Evolutionary conservation across 1,140 invertebrate genomes (phyloP).

Genomic region (Fopius arisanus): DNA sequence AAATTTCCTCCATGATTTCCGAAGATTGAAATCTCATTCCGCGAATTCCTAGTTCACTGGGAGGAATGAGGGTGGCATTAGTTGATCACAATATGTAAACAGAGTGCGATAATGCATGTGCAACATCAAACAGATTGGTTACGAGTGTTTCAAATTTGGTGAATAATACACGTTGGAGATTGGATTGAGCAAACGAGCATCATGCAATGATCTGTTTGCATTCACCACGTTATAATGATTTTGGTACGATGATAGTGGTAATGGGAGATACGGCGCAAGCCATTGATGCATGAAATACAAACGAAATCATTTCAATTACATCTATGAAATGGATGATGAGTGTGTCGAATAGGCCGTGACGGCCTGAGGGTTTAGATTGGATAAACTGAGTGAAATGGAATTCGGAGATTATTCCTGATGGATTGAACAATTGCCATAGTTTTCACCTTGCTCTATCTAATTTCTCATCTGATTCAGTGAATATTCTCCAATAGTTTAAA

Average conservation of each 20-base stretch:
- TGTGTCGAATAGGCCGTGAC: background rate
- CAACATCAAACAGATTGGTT: constrained; percentile 4
- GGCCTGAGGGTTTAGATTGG: background rate
- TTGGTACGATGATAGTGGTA: constrained; percentile 45
- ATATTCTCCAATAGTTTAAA: too few species aligned
- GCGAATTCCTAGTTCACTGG: background rate
- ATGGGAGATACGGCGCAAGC: constrained; percentile 34
- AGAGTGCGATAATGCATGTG: background rate
- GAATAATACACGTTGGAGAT: background rate
- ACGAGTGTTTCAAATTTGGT: constrained; percentile 8
- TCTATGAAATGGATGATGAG: constrained; percentile 1
- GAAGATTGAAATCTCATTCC: background rate
- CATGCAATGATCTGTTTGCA: constrained; percentile 19
- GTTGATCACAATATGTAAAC: background rate
- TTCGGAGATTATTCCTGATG: background rate
- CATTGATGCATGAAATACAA: constrained; percentile 54
- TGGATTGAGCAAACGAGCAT: background rate
- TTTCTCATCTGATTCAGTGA: too few species aligned
- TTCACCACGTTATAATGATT: constrained; percentile 48
- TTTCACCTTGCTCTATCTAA: background rate
- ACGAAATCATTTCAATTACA: constrained; percentile 59
- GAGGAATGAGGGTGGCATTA: background rate
- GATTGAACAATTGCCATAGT: background rate
- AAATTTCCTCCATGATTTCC: too few species aligned
- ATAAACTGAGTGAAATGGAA: constrained; percentile 16